These are phyloP conservation scores for Neotoxoptera formosana DNA, from an alignment of 1,140 invertebrate species.

Conservation along the genomic window DNA sequence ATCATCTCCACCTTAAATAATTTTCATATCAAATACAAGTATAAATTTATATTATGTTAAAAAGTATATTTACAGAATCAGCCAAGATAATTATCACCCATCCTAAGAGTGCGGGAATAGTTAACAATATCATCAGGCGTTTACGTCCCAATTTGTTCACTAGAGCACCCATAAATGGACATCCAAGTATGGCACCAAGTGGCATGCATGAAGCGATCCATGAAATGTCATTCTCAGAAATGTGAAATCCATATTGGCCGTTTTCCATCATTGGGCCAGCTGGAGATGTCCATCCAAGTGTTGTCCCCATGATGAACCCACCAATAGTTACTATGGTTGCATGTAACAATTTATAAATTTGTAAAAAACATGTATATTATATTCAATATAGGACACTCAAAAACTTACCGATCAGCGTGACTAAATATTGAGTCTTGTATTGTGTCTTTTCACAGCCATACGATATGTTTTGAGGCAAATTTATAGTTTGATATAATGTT, in stretches of 20 bases:
- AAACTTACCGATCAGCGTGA: constrained; percentile 60
- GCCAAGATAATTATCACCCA: constrained; percentile 78
- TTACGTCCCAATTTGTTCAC: constrained; percentile 81
- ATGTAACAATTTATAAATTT: not conserved
- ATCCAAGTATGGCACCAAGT: constrained; percentile 70
- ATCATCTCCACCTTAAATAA: constrained; percentile 69
- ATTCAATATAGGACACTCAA: not conserved
- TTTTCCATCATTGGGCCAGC: constrained; percentile 68
- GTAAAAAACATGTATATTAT: not conserved
- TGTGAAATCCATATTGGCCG: constrained; percentile 67
- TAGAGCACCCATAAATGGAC: constrained; percentile 51
- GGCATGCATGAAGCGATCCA: constrained; percentile 78
- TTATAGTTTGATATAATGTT: constrained; percentile 48
- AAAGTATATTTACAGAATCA: constrained; percentile 64
- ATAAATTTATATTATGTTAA: no score
- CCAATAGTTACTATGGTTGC: constrained; percentile 66
- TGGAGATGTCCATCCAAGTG: constrained; percentile 83
- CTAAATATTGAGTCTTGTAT: constrained; percentile 60
- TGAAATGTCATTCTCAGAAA: constrained; percentile 68
- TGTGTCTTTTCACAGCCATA: constrained; percentile 41
- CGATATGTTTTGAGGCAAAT: constrained; percentile 57
- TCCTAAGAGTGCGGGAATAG: constrained; percentile 76
- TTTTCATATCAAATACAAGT: not conserved
- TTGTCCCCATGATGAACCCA: constrained; percentile 76
- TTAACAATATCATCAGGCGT: constrained; percentile 73